Percentiles rank a stretch among this genome's conserved stretches.
Conservation (phyloP, 2,797 vertebrate genomes). For the Periparus ater region DNA sequence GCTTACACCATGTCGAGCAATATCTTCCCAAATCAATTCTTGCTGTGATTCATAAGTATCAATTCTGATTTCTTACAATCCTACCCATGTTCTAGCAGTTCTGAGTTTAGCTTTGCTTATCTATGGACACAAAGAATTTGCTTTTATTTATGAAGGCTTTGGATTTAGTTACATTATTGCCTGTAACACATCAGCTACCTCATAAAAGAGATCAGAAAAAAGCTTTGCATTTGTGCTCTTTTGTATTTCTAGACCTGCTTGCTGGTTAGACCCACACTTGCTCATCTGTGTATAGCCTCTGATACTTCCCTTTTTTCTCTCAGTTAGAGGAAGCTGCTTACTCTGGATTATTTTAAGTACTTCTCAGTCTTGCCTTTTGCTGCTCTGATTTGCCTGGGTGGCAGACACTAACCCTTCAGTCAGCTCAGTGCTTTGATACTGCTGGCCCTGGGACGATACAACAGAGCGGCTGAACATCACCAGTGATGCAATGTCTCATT, state of each 20-base stretch:
- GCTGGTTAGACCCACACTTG: not conserved
- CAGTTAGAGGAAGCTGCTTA: not conserved
- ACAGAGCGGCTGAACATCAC: not conserved
- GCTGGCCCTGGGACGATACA: not conserved
- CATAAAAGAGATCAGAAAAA: not conserved
- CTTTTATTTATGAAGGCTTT: not conserved
- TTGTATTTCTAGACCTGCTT: not conserved
- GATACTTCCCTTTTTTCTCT: not conserved
- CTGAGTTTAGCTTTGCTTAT: not conserved
- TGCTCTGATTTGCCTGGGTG: not conserved
- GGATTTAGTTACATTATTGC: not conserved
- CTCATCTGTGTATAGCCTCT: not conserved
- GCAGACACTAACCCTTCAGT: not conserved
- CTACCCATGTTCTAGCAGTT: not conserved
- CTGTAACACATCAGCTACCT: not conserved
- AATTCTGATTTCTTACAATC: not conserved
- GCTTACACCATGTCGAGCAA: not conserved
- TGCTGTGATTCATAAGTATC: not conserved
- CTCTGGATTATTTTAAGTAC: not conserved
- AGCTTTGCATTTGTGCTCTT: not conserved
- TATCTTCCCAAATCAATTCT: not conserved
- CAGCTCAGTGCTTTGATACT: not conserved
- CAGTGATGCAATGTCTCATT: not conserved
- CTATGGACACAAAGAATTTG: not conserved
- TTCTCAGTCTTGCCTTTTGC: not conserved